Conservation (phyloP, 2,888 invertebrate genomes). For the Heliconius hortense region DNA sequence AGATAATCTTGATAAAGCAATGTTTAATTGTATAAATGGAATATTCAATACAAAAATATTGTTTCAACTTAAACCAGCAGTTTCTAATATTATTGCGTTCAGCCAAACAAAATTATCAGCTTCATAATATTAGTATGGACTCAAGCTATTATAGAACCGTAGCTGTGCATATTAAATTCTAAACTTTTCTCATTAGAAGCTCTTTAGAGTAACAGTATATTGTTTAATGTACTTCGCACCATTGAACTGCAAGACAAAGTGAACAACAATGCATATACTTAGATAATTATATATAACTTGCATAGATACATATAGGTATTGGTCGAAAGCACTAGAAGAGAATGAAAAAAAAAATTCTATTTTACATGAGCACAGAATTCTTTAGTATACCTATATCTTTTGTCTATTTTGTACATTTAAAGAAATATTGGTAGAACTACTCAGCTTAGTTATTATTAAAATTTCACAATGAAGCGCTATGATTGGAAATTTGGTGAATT, state of each 20-base stretch:
- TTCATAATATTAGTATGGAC: neutral
- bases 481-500: no score
- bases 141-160: conserved; percentile 1
- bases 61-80: neutral
- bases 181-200: conserved; percentile 34
- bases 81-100: neutral
- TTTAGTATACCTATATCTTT: neutral
- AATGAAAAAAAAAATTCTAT: no score
- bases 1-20: no score
- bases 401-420: neutral
- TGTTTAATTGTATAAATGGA: no score
- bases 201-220: conserved; percentile 5
- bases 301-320: neutral
- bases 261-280: conserved; percentile 8
- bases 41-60: neutral
- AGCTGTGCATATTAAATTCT: conserved; percentile 11
- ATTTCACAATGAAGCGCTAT: no score
- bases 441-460: neutral
- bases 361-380: no score
- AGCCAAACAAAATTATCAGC: neutral
- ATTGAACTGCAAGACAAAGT: conserved; percentile 19
- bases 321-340: no score
- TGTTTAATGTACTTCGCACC: conserved; percentile 29
- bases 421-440: no score
- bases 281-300: neutral